phyloP scores from a whole-genome alignment of 2,113 vertebrate genomes.

The Cebidichthys violaceus region DNA sequence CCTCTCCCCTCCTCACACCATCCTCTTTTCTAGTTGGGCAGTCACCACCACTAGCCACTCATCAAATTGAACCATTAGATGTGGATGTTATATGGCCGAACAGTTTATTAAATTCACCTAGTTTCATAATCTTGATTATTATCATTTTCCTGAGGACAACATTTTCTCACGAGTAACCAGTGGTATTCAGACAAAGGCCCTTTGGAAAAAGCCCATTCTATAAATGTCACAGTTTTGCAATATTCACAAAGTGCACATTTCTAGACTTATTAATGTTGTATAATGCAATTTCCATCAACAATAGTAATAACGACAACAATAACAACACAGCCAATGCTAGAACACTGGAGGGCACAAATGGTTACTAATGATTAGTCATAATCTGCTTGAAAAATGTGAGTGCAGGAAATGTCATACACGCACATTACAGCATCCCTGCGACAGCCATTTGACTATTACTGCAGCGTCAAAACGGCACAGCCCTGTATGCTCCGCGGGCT shows the following conservation, averaged over 20 bases:
- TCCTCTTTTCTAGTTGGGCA: constrained; percentile 22
- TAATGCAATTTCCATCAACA: constrained; percentile 48
- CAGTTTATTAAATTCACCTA: constrained; percentile 47
- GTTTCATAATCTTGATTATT: constrained; percentile 36
- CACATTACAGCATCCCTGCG: constrained; percentile 55
- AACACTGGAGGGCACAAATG: constrained; percentile 57
- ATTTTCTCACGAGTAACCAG: constrained; percentile 23
- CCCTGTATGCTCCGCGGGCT: constrained; percentile 44
- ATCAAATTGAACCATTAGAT: constrained; percentile 29
- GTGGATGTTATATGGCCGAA: constrained; percentile 11
- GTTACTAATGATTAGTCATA: constrained; percentile 76
- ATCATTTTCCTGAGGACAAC: constrained; percentile 5
- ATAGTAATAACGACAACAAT: constrained; percentile 51
- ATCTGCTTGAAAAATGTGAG: constrained; percentile 61
- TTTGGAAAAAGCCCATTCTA: constrained; percentile 39
- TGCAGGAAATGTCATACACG: constrained; percentile 64
- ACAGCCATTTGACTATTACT: constrained; percentile 50
- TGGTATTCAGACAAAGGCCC: constrained; percentile 32
- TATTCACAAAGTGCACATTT: constrained; percentile 50
- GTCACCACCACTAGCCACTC: constrained; percentile 20
- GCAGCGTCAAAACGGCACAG: constrained; percentile 32
- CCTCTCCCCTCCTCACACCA: background rate
- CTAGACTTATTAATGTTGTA: constrained; percentile 31
- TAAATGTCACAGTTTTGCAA: constrained; percentile 49
- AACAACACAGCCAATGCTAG: constrained; percentile 50